Evolutionary conservation across 2,797 vertebrate genomes (phyloP).

Genomic region (Parauchenoglanis ngamensis): DNA sequence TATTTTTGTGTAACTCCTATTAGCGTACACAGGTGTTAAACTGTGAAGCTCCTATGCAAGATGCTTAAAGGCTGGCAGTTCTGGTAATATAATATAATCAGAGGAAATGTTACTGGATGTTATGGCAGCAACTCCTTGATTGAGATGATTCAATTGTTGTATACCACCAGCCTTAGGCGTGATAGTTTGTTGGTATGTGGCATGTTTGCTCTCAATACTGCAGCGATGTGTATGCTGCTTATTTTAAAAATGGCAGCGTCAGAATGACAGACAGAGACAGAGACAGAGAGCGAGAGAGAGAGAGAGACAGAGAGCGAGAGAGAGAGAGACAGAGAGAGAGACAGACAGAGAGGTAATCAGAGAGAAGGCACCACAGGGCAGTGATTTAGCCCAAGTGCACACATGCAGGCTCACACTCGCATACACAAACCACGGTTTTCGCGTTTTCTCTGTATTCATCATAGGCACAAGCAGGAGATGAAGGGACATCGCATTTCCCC

Average conservation of each 20-base stretch:
- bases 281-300: not conserved
- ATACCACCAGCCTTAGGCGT: not conserved
- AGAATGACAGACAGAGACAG: not conserved
- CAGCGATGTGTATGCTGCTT: not conserved
- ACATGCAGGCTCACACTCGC: not conserved
- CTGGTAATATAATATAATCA: not conserved
- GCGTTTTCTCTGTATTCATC: conserved; percentile 22
- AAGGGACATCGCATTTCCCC: conserved; percentile 9
- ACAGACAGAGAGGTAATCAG: not conserved
- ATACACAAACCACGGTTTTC: not conserved
- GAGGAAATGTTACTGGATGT: not conserved
- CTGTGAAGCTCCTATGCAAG: not conserved
- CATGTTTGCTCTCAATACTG: not conserved
- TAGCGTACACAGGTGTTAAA: not conserved
- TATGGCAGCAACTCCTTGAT: not conserved
- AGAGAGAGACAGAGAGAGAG: not conserved
- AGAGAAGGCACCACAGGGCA: conserved; percentile 14
- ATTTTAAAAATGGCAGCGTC: not conserved
- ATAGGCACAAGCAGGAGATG: conserved; percentile 20
- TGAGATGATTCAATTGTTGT: conserved; percentile 2
- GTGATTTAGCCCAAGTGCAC: conserved; percentile 14
- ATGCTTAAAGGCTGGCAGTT: not conserved
- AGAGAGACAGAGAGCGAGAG: not conserved
- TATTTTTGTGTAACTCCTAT: not conserved
- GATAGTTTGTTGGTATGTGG: not conserved